Evolutionary conservation across 1,140 invertebrate genomes (phyloP).

Genomic region (Nephila pilipes): DNA sequence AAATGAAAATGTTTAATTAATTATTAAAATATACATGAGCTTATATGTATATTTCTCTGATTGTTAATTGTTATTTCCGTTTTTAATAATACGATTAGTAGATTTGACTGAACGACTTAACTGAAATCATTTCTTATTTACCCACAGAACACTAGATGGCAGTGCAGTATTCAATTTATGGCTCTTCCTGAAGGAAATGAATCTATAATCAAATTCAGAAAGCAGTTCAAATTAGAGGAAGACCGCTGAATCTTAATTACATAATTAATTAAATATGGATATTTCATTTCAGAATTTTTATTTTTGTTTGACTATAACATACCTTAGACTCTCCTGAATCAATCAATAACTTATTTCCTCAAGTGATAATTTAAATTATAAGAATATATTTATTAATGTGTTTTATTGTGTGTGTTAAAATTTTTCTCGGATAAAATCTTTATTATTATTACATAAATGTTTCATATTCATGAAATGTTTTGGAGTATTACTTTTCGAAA

Average conservation of each 20-base stretch:
- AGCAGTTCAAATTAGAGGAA: background rate
- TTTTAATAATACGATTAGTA: no score
- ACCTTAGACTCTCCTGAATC: background rate
- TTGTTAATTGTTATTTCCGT: no score
- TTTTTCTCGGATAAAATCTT: no score
- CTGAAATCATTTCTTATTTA: background rate
- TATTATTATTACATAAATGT: no score
- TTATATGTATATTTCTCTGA: no score
- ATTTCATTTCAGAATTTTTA: background rate
- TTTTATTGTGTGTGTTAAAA: no score
- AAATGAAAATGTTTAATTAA: no score
- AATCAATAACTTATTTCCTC: background rate
- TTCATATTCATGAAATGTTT: no score
- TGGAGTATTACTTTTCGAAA: no score
- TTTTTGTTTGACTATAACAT: background rate
- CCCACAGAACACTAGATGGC: background rate
- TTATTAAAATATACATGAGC: no score
- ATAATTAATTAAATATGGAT: slow-evolving; percentile 29
- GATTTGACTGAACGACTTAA: no score
- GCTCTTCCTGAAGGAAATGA: background rate
- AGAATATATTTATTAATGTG: background rate
- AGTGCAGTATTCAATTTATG: background rate
- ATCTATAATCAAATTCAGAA: background rate
- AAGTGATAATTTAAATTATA: background rate
- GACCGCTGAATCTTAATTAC: slow-evolving; percentile 31